Percentiles rank a stretch among this genome's conserved stretches.
phyloP scores from a whole-genome alignment of 1,140 invertebrate species.

The Leptopilina clavipes region DNA sequence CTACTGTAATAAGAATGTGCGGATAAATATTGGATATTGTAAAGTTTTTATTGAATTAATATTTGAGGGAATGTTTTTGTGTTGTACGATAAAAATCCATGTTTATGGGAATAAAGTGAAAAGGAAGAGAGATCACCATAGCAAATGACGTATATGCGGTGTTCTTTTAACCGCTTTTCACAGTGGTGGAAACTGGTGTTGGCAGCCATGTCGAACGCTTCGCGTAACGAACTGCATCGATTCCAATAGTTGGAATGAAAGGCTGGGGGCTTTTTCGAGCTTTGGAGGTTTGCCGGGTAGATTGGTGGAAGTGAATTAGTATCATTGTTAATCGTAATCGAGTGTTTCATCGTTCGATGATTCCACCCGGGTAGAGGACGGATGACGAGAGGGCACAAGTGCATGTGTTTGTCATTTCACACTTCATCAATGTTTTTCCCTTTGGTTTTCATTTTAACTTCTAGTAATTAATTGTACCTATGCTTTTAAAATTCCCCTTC shows the following conservation, averaged over 20 bases:
- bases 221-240: slow-evolving; percentile 52
- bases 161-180: slow-evolving; percentile 69
- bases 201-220: slow-evolving; percentile 61
- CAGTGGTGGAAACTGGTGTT: slow-evolving; percentile 67
- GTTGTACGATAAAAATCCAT: no score
- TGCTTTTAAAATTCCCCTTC: not conserved
- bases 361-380: slow-evolving; percentile 49
- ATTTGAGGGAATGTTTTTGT: no score
- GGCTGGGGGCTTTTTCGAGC: slow-evolving; percentile 17
- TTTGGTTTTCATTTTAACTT: slow-evolving; percentile 2
- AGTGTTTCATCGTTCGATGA: slow-evolving; percentile 72
- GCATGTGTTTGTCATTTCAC: slow-evolving; percentile 55
- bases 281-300: slow-evolving; percentile 25
- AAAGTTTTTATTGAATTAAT: no score
- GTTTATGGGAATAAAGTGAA: not conserved
- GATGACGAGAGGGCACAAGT: slow-evolving; percentile 60
- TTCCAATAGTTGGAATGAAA: slow-evolving; percentile 36
- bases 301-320: slow-evolving; percentile 61
- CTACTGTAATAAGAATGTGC: no score
- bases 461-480: not conserved
- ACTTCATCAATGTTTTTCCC: slow-evolving; percentile 31
- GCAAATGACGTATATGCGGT: slow-evolving; percentile 68
- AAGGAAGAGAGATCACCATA: slow-evolving; percentile 40
- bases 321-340: slow-evolving; percentile 72
- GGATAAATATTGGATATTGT: no score